These are phyloP conservation scores for Eumerus sabulonum DNA, from an alignment of 2,888 invertebrate species.

Conservation along the genomic window DNA sequence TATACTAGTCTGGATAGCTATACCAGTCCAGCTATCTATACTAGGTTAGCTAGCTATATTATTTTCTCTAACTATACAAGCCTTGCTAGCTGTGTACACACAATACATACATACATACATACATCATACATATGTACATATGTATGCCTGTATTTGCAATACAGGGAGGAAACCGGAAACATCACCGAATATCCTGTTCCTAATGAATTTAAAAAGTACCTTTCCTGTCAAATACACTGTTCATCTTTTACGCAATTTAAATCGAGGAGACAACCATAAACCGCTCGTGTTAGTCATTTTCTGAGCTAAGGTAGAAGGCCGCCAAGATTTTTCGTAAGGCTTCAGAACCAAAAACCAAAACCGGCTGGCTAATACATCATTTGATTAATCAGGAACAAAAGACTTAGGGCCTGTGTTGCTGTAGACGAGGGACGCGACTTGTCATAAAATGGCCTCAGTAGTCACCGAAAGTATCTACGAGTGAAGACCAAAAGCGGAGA, in stretches of 20 bases:
- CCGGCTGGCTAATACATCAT: slow-evolving; percentile 75
- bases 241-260: slow-evolving; percentile 15
- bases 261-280: slow-evolving; percentile 25
- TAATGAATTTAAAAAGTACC: too few species aligned
- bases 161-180: too few species aligned
- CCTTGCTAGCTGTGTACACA: too few species aligned
- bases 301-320: not conserved
- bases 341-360: slow-evolving; percentile 72
- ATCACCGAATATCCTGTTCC: too few species aligned
- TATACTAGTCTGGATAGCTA: too few species aligned
- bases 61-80: too few species aligned
- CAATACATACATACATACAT: too few species aligned
- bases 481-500: not conserved
- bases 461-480: slow-evolving; percentile 33
- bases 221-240: slow-evolving; percentile 16
- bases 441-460: slow-evolving; percentile 29
- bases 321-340: slow-evolving; percentile 74
- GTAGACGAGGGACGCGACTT: too few species aligned
- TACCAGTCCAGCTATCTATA: too few species aligned
- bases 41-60: too few species aligned
- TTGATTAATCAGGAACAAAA: slow-evolving; percentile 72
- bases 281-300: slow-evolving; percentile 2
- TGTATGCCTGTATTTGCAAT: too few species aligned
- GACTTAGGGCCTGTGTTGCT: slow-evolving; percentile 14
- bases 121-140: too few species aligned